Evolutionary conservation across 1,140 invertebrate species (phyloP), one percentile per base, ranked within the genome.

Genomic region (Brachionus plicatilis): DNA sequence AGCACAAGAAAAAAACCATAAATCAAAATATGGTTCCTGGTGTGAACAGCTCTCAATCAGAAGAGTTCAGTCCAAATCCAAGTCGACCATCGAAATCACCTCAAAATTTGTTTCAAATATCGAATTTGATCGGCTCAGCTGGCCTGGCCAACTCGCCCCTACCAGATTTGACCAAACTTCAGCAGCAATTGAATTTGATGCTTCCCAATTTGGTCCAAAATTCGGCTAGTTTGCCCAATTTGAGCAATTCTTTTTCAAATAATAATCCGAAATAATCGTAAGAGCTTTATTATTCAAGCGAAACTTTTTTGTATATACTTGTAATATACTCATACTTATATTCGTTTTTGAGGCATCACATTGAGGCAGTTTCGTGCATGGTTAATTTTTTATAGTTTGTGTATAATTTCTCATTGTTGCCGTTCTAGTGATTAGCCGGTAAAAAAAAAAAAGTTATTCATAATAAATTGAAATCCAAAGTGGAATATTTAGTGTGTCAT

Each of bases 301-400:
- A 68, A 20, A 17, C 29, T 20, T 29, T 68, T 12, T 45, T 72
- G 68, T 41, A 72, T 27, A 72, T 45, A 45, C 27, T 45, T 41
- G 29, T 41, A 41, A 27, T 45, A 72, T 72, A 72, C 33, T 45
- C 14, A 3, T 72, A n/a, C 20, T 45, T 72, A 12, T 41, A 72
- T 45, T 41, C 68, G 68, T 72, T 72, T 72, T 72, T 72, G 3
- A 72, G 29, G 68, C 68, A 72, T 72, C 41, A 72, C 29, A 72
- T 37, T 72, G 17, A n/a, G 33, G 68, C 41, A 45, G 41, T 41
- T 72, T 72, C 68, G 33, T 29, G 14, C 41, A 72, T 33, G 41
- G 41, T 41, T 72, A n/a, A 45, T 72, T 41, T 41, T 72, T 41
- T 72, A 37, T 70, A 41, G 29, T 72, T 20, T 72, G n/a, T 72